Base-by-base conservation (phyloP, 2,888 invertebrate genomes). In the Drosophila mayaguana region DNA sequence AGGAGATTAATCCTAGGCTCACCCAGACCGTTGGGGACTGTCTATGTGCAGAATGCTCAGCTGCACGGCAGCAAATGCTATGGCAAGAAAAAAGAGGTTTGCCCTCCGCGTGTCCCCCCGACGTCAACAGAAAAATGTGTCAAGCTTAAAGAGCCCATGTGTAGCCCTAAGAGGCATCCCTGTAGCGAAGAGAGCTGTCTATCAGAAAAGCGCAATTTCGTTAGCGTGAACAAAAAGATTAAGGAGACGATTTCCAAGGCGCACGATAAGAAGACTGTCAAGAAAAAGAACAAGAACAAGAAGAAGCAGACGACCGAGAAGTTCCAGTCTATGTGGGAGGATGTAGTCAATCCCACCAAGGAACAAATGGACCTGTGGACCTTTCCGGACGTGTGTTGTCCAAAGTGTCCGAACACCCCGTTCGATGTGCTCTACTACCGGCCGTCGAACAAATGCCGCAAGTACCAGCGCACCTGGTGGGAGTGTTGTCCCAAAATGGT, bases 391-490 rank as follows among this genome's bases (percentile, higher is more conserved):
- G 69, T 78, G 34, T 88, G 88, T 18, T 86, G 71, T 0, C 51
- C 63, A 0, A 12, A n/a, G n/a, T 40, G n/a, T 45, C 40, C 63
- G 5, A 20, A 67, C 20, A 4, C 6, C 0, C 87, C 81, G 2
- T 85, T 85, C 48, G 85, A 85, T 60, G 60, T 77, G 2, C 16
- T 86, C 9, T 88, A 75, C 32, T 85, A 85, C 50, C 64, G 60
- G 0, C 87, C 85, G 1, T 78, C 85, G 1, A 43, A 72, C 45
- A 83, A 83, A 25, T 48, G 40, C 8, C 68, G 74, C 0, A 4
- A 40, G 3, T 83, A n/a, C 18, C 89, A 83, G 56, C 77, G 88
- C 34, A 86, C 86, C 20, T 85, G 85, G 85, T 79, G 80, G 72
- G 87, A 85, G 9, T 85, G 85, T n/a, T 67, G 67, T 38, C 81